These are phyloP conservation scores for Podargus strigoides DNA, from an alignment of 2,797 vertebrate genomes.

Conservation along the genomic window DNA sequence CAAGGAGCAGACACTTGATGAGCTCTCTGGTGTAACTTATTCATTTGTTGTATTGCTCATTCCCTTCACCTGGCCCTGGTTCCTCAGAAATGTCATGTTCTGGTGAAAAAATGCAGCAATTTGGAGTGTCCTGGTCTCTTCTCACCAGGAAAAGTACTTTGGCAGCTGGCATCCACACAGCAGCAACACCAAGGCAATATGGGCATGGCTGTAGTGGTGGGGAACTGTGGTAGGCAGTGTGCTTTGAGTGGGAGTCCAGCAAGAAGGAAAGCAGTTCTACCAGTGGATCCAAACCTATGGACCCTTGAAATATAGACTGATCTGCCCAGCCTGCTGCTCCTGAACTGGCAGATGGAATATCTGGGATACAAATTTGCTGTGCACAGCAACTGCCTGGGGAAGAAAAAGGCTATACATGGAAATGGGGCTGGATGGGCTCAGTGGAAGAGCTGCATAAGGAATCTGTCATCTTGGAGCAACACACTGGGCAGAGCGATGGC, in stretches of 20 bases:
- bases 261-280: background rate
- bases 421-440: background rate
- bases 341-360: background rate
- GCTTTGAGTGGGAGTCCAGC: background rate
- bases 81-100: background rate
- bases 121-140: background rate
- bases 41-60: background rate
- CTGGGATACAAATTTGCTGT: background rate
- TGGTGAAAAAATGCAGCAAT: background rate
- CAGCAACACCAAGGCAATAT: fast-evolving
- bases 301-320: background rate
- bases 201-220: background rate
- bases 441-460: background rate
- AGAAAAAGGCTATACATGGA: background rate
- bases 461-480: background rate
- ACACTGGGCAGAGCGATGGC: fast-evolving
- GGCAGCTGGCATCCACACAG: background rate
- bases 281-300: background rate
- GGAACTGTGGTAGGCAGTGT: background rate
- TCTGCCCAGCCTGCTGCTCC: background rate
- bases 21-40: background rate
- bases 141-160: background rate
- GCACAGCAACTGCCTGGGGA: background rate
- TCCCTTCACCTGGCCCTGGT: background rate
- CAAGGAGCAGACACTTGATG: background rate